These are phyloP conservation scores for Eurois occulta DNA, from an alignment of 2,888 invertebrate species.

Conservation along the genomic window DNA sequence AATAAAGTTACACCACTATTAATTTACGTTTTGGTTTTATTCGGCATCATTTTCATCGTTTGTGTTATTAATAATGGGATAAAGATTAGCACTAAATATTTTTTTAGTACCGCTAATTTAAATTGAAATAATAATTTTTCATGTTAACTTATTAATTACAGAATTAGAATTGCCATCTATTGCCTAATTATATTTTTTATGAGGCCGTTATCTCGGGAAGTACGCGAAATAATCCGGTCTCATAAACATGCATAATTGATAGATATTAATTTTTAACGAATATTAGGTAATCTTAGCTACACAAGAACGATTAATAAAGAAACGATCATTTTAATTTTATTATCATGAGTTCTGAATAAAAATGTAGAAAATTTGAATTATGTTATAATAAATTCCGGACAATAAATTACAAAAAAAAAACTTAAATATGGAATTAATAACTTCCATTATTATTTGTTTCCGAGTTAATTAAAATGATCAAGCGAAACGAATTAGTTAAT, in stretches of 20 bases:
- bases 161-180: conserved; percentile 9
- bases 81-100: no score
- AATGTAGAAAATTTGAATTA: conserved; percentile 39
- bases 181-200: conserved; percentile 47
- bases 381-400: conserved; percentile 52
- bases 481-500: conserved; percentile 85
- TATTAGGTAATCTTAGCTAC: conserved; percentile 37
- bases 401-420: conserved; percentile 58
- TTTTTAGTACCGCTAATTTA: not conserved
- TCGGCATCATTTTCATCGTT: not conserved
- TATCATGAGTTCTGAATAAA: conserved; percentile 48
- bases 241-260: conserved; percentile 57
- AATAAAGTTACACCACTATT: not conserved
- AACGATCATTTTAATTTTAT: conserved; percentile 34
- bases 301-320: conserved; percentile 33
- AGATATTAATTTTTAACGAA: conserved; percentile 55
- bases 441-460: conserved; percentile 68
- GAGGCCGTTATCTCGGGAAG: conserved; percentile 28
- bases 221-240: conserved; percentile 35
- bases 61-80: not conserved
- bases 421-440: conserved; percentile 62
- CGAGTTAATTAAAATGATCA: conserved; percentile 85
- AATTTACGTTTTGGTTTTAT: not conserved
- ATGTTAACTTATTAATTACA: conserved; percentile 29
- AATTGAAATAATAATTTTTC: not conserved